Percentiles rank a stretch among this genome's conserved stretches.
Evolutionary conservation across 2,888 invertebrate genomes (phyloP).

Genomic region (Caprella mutica): DNA sequence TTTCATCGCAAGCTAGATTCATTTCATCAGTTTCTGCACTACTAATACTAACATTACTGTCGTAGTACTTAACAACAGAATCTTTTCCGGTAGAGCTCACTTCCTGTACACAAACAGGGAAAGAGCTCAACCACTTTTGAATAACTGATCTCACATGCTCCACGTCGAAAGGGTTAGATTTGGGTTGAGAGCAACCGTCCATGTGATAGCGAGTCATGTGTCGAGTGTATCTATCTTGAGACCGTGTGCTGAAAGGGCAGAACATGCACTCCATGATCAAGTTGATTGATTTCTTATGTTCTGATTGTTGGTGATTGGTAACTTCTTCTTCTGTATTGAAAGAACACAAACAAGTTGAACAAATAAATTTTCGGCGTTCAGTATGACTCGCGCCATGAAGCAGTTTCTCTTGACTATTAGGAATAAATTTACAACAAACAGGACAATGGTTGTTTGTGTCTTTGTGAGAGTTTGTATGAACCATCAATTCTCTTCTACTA

Average conservation of each 20-base stretch:
- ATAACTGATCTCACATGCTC: too few relatives aligned
- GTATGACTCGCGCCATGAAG: not conserved
- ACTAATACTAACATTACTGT: too few relatives aligned
- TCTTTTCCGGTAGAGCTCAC: too few relatives aligned
- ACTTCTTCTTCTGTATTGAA: not conserved
- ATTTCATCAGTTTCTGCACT: too few relatives aligned
- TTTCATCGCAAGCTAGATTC: too few relatives aligned
- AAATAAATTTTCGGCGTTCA: too few relatives aligned
- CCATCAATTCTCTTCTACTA: not conserved
- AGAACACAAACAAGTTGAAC: not conserved
- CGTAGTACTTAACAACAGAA: too few relatives aligned
- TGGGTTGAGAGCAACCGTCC: not conserved
- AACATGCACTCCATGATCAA: conserved; percentile 11
- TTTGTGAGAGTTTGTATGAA: conserved; percentile 1
- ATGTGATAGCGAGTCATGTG: conserved; percentile 11
- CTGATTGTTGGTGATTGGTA: not conserved
- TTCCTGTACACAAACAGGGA: too few relatives aligned
- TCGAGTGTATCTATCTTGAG: conserved; percentile 1
- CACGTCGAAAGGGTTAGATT: conserved; percentile 6
- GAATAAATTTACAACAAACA: not conserved
- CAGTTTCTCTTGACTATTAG: not conserved
- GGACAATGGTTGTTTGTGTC: not conserved
- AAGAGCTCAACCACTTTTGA: too few relatives aligned
- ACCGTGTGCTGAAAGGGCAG: conserved; percentile 10
- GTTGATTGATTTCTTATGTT: conserved; percentile 8